Evolutionary conservation across 2,888 invertebrate genomes (phyloP).

Genomic region (Cyaniris semiargus): DNA sequence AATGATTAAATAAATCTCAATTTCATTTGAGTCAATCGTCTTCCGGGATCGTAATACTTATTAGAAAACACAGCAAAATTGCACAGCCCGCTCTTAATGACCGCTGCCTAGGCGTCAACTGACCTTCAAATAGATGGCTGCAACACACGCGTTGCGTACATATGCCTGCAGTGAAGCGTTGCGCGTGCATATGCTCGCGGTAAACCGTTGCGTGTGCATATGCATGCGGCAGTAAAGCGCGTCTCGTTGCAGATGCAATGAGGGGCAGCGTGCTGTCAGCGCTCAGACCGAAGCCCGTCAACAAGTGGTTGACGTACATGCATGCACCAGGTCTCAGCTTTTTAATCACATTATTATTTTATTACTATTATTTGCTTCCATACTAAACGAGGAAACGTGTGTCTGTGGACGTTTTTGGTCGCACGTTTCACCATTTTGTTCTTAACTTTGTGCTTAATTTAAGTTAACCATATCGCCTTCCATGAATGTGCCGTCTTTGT

Average conservation of each 20-base stretch:
- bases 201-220: background rate
- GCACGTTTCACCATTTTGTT: background rate
- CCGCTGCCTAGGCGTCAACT: too few species aligned
- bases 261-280: constrained; percentile 67
- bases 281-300: constrained; percentile 68
- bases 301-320: constrained; percentile 79
- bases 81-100: too few species aligned
- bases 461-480: background rate
- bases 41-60: too few species aligned
- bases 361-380: constrained; percentile 34
- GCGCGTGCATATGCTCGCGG: background rate
- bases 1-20: too few species aligned
- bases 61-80: too few species aligned
- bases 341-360: constrained; percentile 56
- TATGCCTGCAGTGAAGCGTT: background rate
- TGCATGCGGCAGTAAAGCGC: constrained; percentile 41
- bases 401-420: background rate
- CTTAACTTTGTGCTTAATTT: background rate
- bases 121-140: background rate
- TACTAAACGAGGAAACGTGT: background rate
- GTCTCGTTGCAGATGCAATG: constrained; percentile 73
- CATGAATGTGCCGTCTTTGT: background rate
- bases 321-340: constrained; percentile 78
- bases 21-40: too few species aligned
- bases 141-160: background rate